Base-by-base conservation (phyloP, 2,797 vertebrate genomes). In the Strix occidentalis region DNA sequence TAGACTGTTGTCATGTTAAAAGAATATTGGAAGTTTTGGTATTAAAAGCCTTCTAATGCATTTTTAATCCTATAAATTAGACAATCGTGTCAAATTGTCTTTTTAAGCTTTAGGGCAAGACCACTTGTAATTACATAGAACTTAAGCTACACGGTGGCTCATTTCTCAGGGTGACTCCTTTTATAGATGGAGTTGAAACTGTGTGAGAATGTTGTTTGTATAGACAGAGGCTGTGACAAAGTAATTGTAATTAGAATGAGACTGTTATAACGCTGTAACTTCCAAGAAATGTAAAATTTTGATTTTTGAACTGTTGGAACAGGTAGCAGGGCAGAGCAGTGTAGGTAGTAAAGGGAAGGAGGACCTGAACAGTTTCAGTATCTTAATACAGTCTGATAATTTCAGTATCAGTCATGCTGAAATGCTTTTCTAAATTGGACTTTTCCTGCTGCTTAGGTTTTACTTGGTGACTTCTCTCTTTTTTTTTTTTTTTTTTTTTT, bases 111-210 rank as follows among this genome's bases (percentile, higher is more conserved):
- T 64, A 87, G 57, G 15, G 17, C 31, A 65, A 53, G 66, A 56
- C 71, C 10, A 4, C 26, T 85, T 72, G 6, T 75, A 13, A 58
- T 75, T 60, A 11, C 25, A 16, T 1, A 35, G 53, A 46, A 46
- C 9, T 90, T 18, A 16, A 58, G 11, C 17, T 79, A 2, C 6
- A 4, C 0, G 0, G 21, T 72, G 51, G 5, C 28, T 92, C 15
- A 8, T 13, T 84, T 58, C 37, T 85, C 9, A 4, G 12, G n/a
- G 16, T 75, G 65, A 31, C 66, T 66, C 3, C 33, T 71, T 77
- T 48, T 69, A 11, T 6, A 66, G 75, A 13, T 33, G 20, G 12
- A 48, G 33, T 53, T 87, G 37, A 58, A 85, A 37, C 31, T 33
- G 29, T 33, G 63, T 24, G 53, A 61, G 16, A 35, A 35, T 4